Evolutionary conservation across 2,797 vertebrate species (phyloP).

Genomic region (Ambastaia sidthimunki): DNA sequence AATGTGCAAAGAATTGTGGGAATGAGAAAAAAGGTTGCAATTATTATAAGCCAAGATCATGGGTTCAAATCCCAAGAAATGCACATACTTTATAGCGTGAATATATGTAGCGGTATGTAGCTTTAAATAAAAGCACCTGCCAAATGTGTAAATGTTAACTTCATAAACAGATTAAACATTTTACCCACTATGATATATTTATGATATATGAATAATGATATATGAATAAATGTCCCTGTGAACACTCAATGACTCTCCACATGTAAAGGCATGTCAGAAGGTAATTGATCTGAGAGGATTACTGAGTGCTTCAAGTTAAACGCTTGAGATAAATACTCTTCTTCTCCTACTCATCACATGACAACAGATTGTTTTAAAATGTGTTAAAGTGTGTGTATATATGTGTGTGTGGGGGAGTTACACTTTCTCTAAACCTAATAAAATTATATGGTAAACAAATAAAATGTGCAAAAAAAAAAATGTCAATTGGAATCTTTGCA

Average conservation of each 20-base stretch:
- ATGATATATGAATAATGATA: no score
- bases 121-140: no score
- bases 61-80: no score
- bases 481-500: no score
- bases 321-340: conserved; percentile 38
- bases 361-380: conserved; percentile 12
- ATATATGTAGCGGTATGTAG: no score
- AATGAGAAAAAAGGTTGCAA: background rate
- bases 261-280: conserved; percentile 39
- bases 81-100: no score
- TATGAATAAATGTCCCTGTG: conserved; percentile 46
- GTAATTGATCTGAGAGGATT: conserved; percentile 39
- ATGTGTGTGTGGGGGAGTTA: no score
- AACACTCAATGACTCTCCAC: conserved; percentile 31
- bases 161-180: background rate
- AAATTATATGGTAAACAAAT: background rate
- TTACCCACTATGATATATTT: background rate
- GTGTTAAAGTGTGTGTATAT: background rate
- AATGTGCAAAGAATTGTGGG: background rate
- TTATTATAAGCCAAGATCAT: no score
- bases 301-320: conserved; percentile 46
- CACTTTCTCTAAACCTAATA: no score
- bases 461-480: no score
- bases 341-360: conserved; percentile 29
- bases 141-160: no score